Percentiles rank a stretch among this genome's conserved stretches.
Evolutionary conservation across 2,888 invertebrate species (phyloP).

Genomic region (Andrena bicolor): DNA sequence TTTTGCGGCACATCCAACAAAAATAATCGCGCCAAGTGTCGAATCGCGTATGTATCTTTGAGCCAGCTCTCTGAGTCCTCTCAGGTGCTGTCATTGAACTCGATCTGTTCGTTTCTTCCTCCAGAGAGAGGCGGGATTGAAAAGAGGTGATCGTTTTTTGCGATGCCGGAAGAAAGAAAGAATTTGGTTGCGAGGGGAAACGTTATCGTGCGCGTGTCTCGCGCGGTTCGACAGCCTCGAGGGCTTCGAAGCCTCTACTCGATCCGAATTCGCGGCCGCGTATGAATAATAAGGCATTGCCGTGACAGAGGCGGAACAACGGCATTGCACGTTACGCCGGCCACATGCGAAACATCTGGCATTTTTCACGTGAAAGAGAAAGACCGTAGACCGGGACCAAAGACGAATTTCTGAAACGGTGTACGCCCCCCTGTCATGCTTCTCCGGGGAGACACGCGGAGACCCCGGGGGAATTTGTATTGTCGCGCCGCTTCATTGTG

Average conservation of each 20-base stretch:
- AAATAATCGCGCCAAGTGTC: too few relatives aligned
- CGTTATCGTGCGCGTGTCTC: constrained; percentile 36
- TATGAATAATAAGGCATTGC: constrained; percentile 74
- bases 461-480: constrained; percentile 79
- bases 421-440: constrained; percentile 83
- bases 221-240: constrained; percentile 41
- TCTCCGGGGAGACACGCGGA: constrained; percentile 69
- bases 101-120: background rate
- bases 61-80: too few relatives aligned
- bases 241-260: constrained; percentile 26
- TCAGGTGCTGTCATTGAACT: constrained; percentile 5
- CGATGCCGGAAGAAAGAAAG: constrained; percentile 40
- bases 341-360: constrained; percentile 85
- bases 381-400: constrained; percentile 69
- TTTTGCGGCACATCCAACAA: too few relatives aligned
- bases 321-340: constrained; percentile 72
- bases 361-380: constrained; percentile 84
- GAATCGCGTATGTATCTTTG: too few relatives aligned
- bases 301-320: constrained; percentile 70
- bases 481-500: constrained; percentile 77
- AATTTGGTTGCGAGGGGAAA: background rate
- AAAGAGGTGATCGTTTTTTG: constrained; percentile 7
- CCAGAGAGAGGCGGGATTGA: background rate
- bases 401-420: constrained; percentile 84
- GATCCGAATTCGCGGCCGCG: constrained; percentile 70